These are phyloP conservation scores for Habropoda laboriosa DNA, from an alignment of 1,140 invertebrate genomes.

Conservation along the genomic window DNA sequence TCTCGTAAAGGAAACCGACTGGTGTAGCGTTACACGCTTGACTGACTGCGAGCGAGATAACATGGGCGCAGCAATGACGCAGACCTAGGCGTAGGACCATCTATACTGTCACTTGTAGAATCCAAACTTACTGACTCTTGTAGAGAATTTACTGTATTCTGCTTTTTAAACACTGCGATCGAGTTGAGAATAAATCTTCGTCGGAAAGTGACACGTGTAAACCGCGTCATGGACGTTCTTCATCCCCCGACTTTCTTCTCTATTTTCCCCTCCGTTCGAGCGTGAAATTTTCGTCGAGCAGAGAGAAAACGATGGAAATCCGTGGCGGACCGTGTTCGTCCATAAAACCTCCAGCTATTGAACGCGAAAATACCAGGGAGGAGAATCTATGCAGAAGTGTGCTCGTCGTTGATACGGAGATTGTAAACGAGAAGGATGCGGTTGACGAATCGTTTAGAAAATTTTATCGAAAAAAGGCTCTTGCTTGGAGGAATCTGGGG, in stretches of 20 bases:
- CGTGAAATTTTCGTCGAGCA: constrained; percentile 17
- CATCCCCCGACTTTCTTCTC: background rate
- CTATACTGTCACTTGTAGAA: too few species aligned
- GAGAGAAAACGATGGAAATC: background rate
- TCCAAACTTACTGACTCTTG: too few species aligned
- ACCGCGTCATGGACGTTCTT: background rate
- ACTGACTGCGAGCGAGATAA: too few species aligned
- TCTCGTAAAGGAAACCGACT: too few species aligned
- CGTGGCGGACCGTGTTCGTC: background rate
- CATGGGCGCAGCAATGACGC: too few species aligned
- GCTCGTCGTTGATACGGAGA: background rate
- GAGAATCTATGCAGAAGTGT: constrained; percentile 19
- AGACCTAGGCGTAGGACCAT: too few species aligned
- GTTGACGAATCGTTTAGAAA: constrained; percentile 14
- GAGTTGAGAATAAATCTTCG: background rate
- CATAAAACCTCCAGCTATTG: constrained; percentile 15
- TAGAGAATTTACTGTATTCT: too few species aligned
- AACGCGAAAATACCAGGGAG: background rate
- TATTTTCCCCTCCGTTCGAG: background rate
- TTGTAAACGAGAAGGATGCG: background rate
- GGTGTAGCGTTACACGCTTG: too few species aligned
- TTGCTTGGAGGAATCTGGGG: background rate
- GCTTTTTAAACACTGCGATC: background rate
- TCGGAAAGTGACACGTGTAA: background rate
- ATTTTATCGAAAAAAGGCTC: background rate